These are phyloP conservation scores for Pseudopleuronectes americanus DNA, from an alignment of 2,797 vertebrate genomes.

Conservation along the genomic window DNA sequence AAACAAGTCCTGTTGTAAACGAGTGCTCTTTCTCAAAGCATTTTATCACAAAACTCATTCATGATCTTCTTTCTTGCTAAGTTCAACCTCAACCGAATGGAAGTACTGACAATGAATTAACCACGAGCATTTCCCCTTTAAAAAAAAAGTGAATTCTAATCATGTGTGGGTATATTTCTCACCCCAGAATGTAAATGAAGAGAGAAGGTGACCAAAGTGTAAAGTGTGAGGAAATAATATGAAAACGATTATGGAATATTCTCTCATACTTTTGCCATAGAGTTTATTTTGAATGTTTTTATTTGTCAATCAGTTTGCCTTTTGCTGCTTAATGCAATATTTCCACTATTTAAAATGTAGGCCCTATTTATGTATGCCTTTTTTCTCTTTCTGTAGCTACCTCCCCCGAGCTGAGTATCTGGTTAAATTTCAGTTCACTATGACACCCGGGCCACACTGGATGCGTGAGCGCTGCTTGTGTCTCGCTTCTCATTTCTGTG, in stretches of 20 bases:
- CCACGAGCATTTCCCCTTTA: conserved; percentile 48
- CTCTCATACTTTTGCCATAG: conserved; percentile 34
- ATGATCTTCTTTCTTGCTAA: conserved; percentile 13
- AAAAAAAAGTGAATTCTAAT: conserved; percentile 6
- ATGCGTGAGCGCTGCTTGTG: too few relatives aligned
- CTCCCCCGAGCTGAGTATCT: conserved; percentile 45
- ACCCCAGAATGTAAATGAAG: conserved; percentile 61
- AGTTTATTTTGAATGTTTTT: conserved; percentile 53
- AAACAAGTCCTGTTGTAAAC: conserved; percentile 84
- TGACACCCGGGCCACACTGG: too few relatives aligned
- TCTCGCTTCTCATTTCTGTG: too few relatives aligned
- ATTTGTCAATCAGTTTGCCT: conserved; percentile 65
- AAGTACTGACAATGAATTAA: conserved; percentile 28
- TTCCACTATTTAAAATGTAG: conserved; percentile 46
- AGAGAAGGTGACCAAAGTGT: conserved; percentile 71
- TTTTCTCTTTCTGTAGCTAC: conserved; percentile 57
- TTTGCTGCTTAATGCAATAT: conserved; percentile 68
- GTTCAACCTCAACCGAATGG: conserved; percentile 23
- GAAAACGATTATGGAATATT: conserved; percentile 16
- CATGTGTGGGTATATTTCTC: conserved; percentile 28
- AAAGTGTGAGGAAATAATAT: conserved; percentile 34
- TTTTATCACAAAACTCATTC: conserved; percentile 34
- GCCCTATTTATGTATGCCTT: conserved; percentile 39
- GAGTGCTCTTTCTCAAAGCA: conserved; percentile 59
- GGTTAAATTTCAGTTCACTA: conserved; percentile 25